Evolutionary conservation across 2,113 vertebrate genomes (phyloP).

Genomic region (Callospermophilus lateralis): DNA sequence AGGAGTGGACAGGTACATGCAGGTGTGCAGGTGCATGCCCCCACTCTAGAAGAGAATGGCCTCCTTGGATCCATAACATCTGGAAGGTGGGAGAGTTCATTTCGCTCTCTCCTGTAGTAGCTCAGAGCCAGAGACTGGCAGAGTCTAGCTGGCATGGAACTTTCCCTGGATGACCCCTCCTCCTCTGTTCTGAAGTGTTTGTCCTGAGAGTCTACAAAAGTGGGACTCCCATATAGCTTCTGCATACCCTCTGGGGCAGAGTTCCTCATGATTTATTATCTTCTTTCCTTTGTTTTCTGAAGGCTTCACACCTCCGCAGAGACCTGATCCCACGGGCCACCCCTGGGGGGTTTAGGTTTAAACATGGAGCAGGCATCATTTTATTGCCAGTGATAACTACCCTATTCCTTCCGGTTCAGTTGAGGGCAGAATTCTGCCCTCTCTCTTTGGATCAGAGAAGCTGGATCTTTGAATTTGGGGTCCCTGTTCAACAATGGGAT

Average conservation of each 20-base stretch:
- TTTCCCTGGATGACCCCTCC: background rate
- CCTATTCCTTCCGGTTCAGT: background rate
- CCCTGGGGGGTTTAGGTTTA: background rate
- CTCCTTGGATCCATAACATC: background rate
- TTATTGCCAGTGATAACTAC: background rate
- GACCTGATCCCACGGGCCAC: background rate
- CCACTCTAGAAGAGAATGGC: background rate
- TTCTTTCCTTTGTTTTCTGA: slow-evolving; percentile 37
- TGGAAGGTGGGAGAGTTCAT: background rate
- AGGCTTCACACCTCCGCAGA: background rate
- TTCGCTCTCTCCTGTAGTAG: background rate
- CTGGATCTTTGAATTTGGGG: background rate
- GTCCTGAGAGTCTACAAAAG: background rate
- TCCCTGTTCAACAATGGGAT: background rate
- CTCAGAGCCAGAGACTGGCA: background rate
- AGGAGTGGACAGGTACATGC: too few species aligned
- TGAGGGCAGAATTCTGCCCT: background rate
- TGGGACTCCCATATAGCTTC: background rate
- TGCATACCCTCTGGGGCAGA: background rate
- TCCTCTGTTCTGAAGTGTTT: too few species aligned
- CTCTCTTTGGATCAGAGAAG: background rate
- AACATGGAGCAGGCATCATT: background rate
- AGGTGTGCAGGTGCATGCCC: background rate
- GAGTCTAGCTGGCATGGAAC: background rate
- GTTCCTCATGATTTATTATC: background rate